Percentiles rank a stretch among this genome's conserved stretches.
Evolutionary conservation across 2,888 invertebrate genomes (phyloP).

Genomic region (Megalurothrips usitatus): DNA sequence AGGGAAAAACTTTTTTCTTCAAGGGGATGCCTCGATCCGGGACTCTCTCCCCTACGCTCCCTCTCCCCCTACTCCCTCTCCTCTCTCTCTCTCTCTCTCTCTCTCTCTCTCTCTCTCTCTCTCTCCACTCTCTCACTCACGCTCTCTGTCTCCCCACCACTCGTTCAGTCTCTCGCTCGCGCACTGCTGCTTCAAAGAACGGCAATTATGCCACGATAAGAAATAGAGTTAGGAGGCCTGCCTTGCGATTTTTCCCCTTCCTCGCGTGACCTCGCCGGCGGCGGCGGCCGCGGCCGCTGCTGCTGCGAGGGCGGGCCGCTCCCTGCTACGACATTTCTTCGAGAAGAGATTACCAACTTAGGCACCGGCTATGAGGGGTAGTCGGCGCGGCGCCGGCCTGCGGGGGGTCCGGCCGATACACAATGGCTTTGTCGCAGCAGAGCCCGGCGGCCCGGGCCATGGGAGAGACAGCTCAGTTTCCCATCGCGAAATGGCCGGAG

Average conservation of each 20-base stretch:
- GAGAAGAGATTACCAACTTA: conserved; percentile 25
- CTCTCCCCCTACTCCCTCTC: not conserved
- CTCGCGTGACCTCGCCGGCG: no score
- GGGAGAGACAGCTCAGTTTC: no score
- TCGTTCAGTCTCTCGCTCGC: not conserved
- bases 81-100: not conserved
- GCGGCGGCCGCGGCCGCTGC: no score
- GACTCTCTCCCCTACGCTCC: not conserved
- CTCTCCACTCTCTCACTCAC: not conserved
- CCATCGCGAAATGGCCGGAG: no score
- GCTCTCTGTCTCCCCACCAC: conserved; percentile 15
- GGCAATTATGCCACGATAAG: no score
- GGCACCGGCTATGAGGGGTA: not conserved
- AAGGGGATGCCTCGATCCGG: no score
- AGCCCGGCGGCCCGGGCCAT: no score
- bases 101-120: conserved; percentile 28
- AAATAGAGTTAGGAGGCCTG: no score
- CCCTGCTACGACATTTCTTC: conserved; percentile 18
- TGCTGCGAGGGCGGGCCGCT: not conserved
- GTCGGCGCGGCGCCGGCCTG: not conserved
- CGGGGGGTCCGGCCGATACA: conserved; percentile 30
- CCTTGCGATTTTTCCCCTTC: no score
- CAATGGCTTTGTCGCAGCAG: conserved; percentile 22
- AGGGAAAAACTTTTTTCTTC: no score
- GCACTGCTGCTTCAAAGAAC: not conserved